phyloP scores from a whole-genome alignment of 2,797 vertebrate genomes.

The Hapalemur alaotrensis region DNA sequence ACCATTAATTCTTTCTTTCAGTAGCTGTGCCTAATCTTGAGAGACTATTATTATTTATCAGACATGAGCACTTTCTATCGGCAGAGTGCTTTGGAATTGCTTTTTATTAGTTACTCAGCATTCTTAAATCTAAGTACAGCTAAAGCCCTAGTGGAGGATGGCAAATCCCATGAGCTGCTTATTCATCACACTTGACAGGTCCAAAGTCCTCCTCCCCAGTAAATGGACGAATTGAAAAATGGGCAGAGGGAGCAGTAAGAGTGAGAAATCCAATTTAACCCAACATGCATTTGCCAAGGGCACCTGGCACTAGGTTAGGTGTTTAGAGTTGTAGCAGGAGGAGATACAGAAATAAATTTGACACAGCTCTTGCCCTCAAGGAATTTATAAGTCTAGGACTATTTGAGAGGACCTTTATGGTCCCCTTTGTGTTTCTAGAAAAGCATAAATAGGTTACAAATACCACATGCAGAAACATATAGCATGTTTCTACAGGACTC shows the following conservation, averaged over 20 bases:
- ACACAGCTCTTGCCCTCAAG: constrained; percentile 1
- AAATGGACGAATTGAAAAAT: not conserved
- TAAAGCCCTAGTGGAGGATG: not conserved
- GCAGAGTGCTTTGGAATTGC: constrained; percentile 58
- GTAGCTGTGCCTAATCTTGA: constrained; percentile 31
- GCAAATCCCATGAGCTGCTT: constrained; percentile 22
- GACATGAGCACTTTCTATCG: constrained; percentile 67
- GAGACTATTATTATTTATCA: constrained; percentile 70
- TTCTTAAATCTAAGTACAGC: constrained; percentile 62
- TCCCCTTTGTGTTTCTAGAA: constrained; percentile 8
- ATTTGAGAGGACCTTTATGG: not conserved
- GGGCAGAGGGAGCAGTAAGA: not conserved
- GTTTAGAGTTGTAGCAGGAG: not conserved
- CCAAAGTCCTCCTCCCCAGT: not conserved
- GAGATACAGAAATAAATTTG: not conserved
- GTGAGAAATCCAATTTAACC: not conserved
- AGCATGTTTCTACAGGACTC: constrained; percentile 6
- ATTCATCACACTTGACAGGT: not conserved
- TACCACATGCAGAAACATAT: not conserved
- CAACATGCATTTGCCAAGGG: not conserved
- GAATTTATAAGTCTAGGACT: not conserved
- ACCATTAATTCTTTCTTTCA: constrained; percentile 15
- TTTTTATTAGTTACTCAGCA: constrained; percentile 73
- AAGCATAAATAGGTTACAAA: constrained; percentile 40
- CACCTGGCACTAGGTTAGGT: not conserved